Evolutionary conservation across 2,797 vertebrate genomes (phyloP).

Genomic region (Discoglossus pictus): DNA sequence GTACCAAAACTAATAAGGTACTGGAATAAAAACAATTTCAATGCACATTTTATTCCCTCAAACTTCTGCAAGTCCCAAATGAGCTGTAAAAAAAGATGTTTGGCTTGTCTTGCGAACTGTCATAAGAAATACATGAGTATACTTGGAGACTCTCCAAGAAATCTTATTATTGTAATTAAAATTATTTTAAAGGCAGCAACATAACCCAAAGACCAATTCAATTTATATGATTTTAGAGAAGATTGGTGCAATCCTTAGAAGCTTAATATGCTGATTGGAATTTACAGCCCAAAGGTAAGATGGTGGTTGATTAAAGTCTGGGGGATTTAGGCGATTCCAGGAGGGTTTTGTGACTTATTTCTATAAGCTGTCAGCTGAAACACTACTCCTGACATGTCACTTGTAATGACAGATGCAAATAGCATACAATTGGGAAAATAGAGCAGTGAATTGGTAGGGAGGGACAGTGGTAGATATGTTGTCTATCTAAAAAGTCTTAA

Average conservation of each 20-base stretch:
- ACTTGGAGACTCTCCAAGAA: constrained; percentile 20
- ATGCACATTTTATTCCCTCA: neutral
- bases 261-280: constrained; percentile 17
- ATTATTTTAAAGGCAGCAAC: constrained; percentile 14
- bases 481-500: neutral
- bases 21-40: no score
- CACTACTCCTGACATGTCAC: constrained; percentile 21
- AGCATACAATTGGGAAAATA: constrained; percentile 2
- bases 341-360: constrained; percentile 24
- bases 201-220: constrained; percentile 7
- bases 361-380: constrained; percentile 25
- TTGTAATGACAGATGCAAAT: constrained; percentile 37
- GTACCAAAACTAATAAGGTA: no score
- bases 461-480: neutral
- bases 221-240: constrained; percentile 4
- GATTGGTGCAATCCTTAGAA: constrained; percentile 20
- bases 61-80: constrained; percentile 13
- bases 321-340: constrained; percentile 3
- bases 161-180: constrained; percentile 33
- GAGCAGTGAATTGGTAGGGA: neutral
- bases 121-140: constrained; percentile 4
- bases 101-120: constrained; percentile 17
- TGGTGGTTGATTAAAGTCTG: constrained; percentile 16
- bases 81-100: constrained; percentile 10
- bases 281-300: constrained; percentile 12